Evolutionary conservation across 2,113 vertebrate genomes (phyloP).

Genomic region (Micronycteris hirsuta): DNA sequence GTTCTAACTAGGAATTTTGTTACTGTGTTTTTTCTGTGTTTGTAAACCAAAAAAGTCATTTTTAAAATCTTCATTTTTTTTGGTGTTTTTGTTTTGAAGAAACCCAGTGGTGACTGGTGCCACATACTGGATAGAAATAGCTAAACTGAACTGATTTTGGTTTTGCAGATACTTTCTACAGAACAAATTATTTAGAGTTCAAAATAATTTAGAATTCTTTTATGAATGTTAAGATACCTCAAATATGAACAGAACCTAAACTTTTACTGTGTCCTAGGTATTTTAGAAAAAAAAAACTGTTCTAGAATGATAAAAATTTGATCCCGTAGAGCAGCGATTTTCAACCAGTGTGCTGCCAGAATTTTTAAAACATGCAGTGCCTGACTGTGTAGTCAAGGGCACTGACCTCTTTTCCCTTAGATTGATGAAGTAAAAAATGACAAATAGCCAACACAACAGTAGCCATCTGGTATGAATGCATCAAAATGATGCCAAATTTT

Average conservation of each 20-base stretch:
- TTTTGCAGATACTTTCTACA: neutral
- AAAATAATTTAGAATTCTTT: neutral
- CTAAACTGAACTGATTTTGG: neutral
- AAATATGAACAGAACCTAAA: neutral
- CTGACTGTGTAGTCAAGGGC: too few relatives aligned
- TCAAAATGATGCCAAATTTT: neutral
- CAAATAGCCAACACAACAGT: neutral
- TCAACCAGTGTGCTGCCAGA: too few relatives aligned
- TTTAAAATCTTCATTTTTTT: constrained; percentile 15
- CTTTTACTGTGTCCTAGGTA: neutral
- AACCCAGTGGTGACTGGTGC: neutral
- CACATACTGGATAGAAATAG: neutral
- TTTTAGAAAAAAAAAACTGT: neutral
- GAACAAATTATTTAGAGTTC: neutral
- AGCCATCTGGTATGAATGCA: neutral
- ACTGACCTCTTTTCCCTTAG: neutral
- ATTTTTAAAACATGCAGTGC: too few relatives aligned
- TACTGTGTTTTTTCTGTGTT: neutral
- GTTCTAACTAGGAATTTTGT: neutral
- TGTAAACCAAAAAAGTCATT: neutral
- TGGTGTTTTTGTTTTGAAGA: neutral
- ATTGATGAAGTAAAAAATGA: neutral
- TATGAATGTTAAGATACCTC: constrained; percentile 9
- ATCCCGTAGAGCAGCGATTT: neutral
- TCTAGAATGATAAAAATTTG: neutral